phyloP scores from a whole-genome alignment of 2,888 invertebrate genomes.

The Ophion costatus region DNA sequence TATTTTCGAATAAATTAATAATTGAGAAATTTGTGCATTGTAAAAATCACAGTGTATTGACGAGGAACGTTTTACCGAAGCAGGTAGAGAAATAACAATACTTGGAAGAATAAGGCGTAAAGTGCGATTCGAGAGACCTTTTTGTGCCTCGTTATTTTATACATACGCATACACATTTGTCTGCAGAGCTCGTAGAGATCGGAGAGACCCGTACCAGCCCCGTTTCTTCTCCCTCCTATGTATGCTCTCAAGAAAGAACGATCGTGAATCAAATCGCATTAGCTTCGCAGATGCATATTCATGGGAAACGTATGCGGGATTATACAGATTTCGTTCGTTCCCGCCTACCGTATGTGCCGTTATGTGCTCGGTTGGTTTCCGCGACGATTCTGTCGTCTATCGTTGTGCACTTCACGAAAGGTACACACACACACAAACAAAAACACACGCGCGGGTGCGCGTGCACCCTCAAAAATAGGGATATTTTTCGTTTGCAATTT shows the following conservation, averaged over 20 bases:
- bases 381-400: slow-evolving; percentile 49
- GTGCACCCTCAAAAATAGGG: no score
- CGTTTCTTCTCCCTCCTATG: slow-evolving; percentile 62
- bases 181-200: slow-evolving; percentile 31
- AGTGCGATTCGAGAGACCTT: slow-evolving; percentile 25
- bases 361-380: slow-evolving; percentile 26
- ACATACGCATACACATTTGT: slow-evolving; percentile 19
- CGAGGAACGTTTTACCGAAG: slow-evolving; percentile 20
- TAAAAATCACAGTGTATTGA: background rate
- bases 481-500: no score
- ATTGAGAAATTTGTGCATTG: no score
- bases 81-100: slow-evolving; percentile 43
- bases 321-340: slow-evolving; percentile 78
- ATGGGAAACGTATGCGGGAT: slow-evolving; percentile 81
- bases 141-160: slow-evolving; percentile 18
- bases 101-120: slow-evolving; percentile 22
- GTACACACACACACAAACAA: no score
- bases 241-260: slow-evolving; percentile 70
- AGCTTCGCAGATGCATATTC: slow-evolving; percentile 81
- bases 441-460: no score
- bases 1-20: no score
- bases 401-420: slow-evolving; percentile 37
- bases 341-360: slow-evolving; percentile 73
- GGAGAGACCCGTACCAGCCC: slow-evolving; percentile 36
- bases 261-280: slow-evolving; percentile 82